Base-by-base conservation (phyloP, 2,888 invertebrate genomes). In the Rhamnusium bicolor region DNA sequence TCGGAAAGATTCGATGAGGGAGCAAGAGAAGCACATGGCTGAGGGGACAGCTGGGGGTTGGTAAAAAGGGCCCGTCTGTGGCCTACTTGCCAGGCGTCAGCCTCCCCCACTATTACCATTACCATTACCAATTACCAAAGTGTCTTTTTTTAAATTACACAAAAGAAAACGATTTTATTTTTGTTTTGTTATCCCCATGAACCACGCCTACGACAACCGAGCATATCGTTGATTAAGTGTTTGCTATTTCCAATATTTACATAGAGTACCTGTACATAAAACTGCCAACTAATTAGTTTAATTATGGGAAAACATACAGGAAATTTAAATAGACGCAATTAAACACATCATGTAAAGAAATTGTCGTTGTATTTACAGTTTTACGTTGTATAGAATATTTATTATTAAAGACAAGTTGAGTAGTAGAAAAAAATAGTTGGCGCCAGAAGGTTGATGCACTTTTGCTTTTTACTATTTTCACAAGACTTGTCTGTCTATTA, bases 371-470 rank as follows among this genome's bases (percentile, higher is more conserved):
- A 40, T 21, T n/a, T 32, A 51, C 19, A 54, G n/a, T 40, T 56
- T 46, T 56, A 56, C 12, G 7, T 40, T 56, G 56, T 46, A 21
- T 32, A 47, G 49, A 27, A 54, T 53, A 27, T 46, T 27, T 10
- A 65, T 56, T 56, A 14, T 67, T 21, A 67, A 56, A 67, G 27
- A 19, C 51, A 18, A 19, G 46, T 40, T 40, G 10, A 1, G 16
- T 24, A 14, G 61, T 18, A 49, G 29, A 67, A 63, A 51, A n/a
- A 62, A 47, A 12, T 51, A 12, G 18, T 51, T 68, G 73, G 73
- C 73, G 73, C 73, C 73, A 66, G 32, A 53, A 74, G 63, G 68
- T 71, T 74, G 73, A 74, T 71, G 73, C 68, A 58, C 68, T 68
- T 63, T 8, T 18, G n/a, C 68, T 63, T 73, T 74, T 29, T 69